Evolutionary conservation across 2,113 vertebrate genomes (phyloP).

Genomic region (Pomatostomus ruficeps): DNA sequence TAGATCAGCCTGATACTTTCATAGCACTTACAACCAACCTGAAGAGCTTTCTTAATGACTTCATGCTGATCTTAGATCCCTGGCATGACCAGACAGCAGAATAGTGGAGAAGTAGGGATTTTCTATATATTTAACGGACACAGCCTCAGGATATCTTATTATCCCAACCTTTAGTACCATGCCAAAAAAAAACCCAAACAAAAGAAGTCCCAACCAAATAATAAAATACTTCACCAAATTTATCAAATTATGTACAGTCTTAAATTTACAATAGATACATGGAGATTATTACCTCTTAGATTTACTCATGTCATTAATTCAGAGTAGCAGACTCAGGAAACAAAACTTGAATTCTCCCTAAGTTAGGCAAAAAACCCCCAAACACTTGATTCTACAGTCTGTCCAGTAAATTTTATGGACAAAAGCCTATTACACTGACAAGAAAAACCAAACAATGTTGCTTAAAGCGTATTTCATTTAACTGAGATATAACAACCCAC

Average conservation of each 20-base stretch:
- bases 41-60: not conserved
- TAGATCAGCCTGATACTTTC: not conserved
- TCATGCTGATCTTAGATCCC: not conserved
- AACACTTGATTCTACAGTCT: not conserved
- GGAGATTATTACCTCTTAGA: not conserved
- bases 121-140: not conserved
- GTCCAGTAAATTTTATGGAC: not conserved
- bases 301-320: not conserved
- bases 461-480: not conserved
- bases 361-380: accelerated
- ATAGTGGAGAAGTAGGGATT: not conserved
- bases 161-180: not conserved
- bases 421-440: not conserved
- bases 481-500: not conserved
- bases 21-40: not conserved
- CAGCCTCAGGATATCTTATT: not conserved
- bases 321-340: not conserved
- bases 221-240: not conserved
- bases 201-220: not conserved
- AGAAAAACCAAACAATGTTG: not conserved
- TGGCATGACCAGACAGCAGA: not conserved
- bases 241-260: not conserved
- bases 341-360: not conserved
- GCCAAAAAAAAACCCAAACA: not conserved
- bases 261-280: not conserved